Evolutionary conservation across 2,797 vertebrate genomes (phyloP).

Genomic region (Spea hammondii): DNA sequence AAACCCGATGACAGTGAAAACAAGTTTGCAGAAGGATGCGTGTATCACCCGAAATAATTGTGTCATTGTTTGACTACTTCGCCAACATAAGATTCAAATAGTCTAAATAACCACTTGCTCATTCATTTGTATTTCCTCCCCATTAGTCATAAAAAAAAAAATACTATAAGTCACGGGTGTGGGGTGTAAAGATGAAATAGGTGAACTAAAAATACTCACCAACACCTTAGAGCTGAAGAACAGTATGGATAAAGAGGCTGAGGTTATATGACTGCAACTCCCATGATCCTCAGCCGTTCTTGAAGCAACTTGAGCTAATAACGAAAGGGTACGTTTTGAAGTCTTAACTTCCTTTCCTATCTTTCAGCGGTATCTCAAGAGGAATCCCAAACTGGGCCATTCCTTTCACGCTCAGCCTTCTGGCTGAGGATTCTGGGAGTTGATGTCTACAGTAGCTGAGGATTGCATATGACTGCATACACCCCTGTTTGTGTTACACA

Average conservation of each 20-base stretch:
- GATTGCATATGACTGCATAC: too few relatives aligned
- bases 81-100: slow-evolving; percentile 23
- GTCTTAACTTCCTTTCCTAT: too few relatives aligned
- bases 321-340: too few relatives aligned
- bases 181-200: background rate
- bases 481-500: too few relatives aligned
- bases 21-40: slow-evolving; percentile 39
- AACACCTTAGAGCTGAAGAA: background rate
- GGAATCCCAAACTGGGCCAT: too few relatives aligned
- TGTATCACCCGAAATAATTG: slow-evolving; percentile 37
- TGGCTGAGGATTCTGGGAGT: too few relatives aligned
- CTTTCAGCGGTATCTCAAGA: too few relatives aligned
- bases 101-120: slow-evolving; percentile 44
- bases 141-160: slow-evolving; percentile 32
- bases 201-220: slow-evolving; percentile 35
- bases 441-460: too few relatives aligned
- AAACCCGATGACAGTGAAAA: slow-evolving; percentile 31
- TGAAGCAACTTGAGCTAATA: too few relatives aligned
- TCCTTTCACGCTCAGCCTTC: too few relatives aligned
- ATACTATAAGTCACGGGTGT: slow-evolving; percentile 41
- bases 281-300: too few relatives aligned
- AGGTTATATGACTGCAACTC: too few relatives aligned
- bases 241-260: background rate
- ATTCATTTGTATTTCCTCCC: slow-evolving; percentile 46
- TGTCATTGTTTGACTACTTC: slow-evolving; percentile 31